Evolutionary conservation across 1,140 invertebrate genomes (phyloP), one percentile per base, ranked within the genome.

Genomic region (Limonius californicus): DNA sequence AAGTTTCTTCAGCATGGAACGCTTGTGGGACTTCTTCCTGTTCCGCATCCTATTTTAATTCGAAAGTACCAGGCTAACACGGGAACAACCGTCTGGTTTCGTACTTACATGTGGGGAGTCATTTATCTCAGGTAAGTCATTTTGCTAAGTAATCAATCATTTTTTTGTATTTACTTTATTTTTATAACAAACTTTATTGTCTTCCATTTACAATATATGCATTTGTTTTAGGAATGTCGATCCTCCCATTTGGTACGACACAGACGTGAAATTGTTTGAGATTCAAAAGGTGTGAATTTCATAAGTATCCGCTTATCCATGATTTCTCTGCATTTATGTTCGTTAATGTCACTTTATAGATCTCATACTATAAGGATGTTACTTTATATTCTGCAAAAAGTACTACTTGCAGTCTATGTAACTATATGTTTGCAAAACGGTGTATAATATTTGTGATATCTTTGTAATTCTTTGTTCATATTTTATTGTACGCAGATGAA

Each of bases 1-100:
- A 98, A 98, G 75, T 99, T 99, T 81, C 83, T 99, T 12, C 97
- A 99, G 82, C 96, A 99, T 79, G 97, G 97, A 55, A 99, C 98
- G 0, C 80, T 99, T 56, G 97, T 99, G 8, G 97, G 97, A 2
- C 81, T 99, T 18, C 79, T 99, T 50, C 98, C 98, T 1, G 98
- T 99, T 42, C 98, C 98, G 6, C 97, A 99, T 84, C 97, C 98
- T 8, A 99, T 99, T 75, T 84, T 99, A 43, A 99, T 99, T 67
- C 83, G 98, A 65, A 97, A 98, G 80, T 99, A 99, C 82, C 97
- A 99, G 80, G 94, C 97, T 11, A 99, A 99, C 79, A 86, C 89
- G 47, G 97, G 95, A 30, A 99, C 98, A 1, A 97, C 96, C 9
- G 93, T 96, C 71, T 99, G 97, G 97, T 99, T 99, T 80, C 82